A percentile compares a stretch with the other conserved stretches of the same genome.
phyloP scores from a whole-genome alignment of 2,113 vertebrate species.

The Perccottus glenii region DNA sequence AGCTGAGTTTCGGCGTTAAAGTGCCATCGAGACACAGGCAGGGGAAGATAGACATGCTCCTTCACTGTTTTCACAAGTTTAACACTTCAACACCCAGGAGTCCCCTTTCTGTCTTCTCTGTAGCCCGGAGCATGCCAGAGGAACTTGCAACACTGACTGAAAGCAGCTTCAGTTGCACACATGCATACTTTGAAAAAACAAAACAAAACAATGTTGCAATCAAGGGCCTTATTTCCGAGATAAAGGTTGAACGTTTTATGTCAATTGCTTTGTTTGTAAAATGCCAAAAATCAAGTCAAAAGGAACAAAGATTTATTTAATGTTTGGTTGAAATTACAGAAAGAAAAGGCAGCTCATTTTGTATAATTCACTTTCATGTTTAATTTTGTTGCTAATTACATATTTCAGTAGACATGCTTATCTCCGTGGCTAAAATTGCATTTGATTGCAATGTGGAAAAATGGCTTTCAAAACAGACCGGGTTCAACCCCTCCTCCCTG shows the following conservation, averaged over 20 bases:
- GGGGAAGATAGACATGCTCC: conserved; percentile 59
- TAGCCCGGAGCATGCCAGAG: conserved; percentile 72
- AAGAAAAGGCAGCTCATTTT: conserved; percentile 60
- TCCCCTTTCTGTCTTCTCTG: conserved; percentile 48
- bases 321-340: conserved; percentile 62
- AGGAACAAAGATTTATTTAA: conserved; percentile 13
- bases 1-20: conserved; percentile 52
- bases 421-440: conserved; percentile 68
- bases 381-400: conserved; percentile 64
- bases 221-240: conserved; percentile 43
- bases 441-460: conserved; percentile 70
- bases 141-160: conserved; percentile 57
- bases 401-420: conserved; percentile 71
- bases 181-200: conserved; percentile 26
- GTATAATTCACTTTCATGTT: conserved; percentile 75
- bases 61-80: conserved; percentile 67
- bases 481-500: conserved; percentile 12
- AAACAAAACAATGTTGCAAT: conserved; percentile 45
- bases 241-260: conserved; percentile 34
- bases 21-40: conserved; percentile 60
- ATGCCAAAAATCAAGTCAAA: conserved; percentile 21
- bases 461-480: conserved; percentile 47
- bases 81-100: conserved; percentile 68
- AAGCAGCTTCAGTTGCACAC: conserved; percentile 57
- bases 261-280: conserved; percentile 33